A percentile compares a stretch with the other conserved stretches of the same genome.
phyloP scores from a whole-genome alignment of 2,113 vertebrate genomes.

The Sphyrna mokarran region DNA sequence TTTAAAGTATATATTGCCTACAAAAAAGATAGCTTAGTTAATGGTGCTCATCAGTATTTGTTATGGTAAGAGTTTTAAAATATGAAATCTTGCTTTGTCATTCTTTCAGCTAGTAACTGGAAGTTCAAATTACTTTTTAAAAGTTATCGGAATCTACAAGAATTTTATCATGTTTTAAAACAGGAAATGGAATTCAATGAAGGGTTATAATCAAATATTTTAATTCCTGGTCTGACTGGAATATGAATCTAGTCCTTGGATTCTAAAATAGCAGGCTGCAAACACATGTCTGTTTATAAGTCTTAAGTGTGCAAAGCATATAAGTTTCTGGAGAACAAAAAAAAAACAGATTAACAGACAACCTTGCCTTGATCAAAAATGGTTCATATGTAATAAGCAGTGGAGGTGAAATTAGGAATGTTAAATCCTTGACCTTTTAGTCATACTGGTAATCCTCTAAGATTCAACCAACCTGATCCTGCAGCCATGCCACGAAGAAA shows the following conservation, averaged over 20 bases:
- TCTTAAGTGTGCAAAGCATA: background rate
- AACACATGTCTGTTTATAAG: background rate
- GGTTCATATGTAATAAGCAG: background rate
- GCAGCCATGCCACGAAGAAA: background rate
- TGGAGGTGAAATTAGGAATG: background rate
- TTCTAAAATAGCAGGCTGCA: background rate
- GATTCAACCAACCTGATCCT: background rate
- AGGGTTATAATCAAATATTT: background rate
- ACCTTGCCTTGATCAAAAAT: background rate
- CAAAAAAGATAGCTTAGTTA: too few relatives aligned
- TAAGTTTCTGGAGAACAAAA: background rate
- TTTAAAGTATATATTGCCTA: too few relatives aligned
- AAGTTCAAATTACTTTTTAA: too few relatives aligned
- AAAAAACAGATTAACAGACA: background rate
- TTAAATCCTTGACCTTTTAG: background rate
- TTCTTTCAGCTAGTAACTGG: too few relatives aligned
- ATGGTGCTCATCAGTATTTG: too few relatives aligned
- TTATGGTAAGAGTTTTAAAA: too few relatives aligned
- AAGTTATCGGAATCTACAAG: too few relatives aligned
- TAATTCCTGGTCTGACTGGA: background rate
- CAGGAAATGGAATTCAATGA: background rate
- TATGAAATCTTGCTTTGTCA: too few relatives aligned
- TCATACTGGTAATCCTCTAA: background rate
- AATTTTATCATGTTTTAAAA: background rate
- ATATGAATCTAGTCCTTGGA: background rate